Conservation (phyloP, 2,113 vertebrate genomes). For the Ciconia boyciana region DNA sequence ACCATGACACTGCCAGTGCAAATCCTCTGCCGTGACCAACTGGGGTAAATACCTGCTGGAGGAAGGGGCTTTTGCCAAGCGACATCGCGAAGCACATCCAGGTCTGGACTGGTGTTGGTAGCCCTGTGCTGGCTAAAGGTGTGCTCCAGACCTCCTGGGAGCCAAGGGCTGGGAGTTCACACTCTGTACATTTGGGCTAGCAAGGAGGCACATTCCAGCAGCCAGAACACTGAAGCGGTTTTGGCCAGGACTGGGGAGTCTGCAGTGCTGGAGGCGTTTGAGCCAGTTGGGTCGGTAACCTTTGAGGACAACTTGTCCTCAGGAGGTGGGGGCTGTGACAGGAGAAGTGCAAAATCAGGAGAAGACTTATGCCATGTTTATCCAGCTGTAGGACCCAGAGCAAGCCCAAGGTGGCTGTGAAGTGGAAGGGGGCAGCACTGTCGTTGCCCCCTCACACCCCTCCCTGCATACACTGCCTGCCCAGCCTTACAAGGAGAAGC, state of each 20-base stretch:
- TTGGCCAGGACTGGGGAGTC: background rate
- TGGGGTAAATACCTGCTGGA: background rate
- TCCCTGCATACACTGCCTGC: background rate
- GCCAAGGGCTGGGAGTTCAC: background rate
- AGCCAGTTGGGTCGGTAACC: background rate
- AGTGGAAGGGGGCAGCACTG: background rate
- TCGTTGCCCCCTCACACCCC: background rate
- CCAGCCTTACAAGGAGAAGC: background rate
- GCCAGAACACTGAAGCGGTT: accelerated
- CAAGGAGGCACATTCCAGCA: background rate
- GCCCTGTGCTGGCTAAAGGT: background rate
- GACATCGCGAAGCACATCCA: background rate
- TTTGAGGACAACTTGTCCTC: background rate
- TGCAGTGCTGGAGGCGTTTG: background rate
- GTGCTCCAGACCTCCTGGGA: background rate
- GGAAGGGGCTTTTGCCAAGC: background rate
- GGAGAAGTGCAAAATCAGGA: background rate
- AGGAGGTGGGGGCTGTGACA: background rate
- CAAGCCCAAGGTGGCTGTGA: background rate
- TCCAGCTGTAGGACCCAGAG: background rate
- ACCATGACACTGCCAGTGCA: background rate
- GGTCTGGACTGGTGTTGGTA: background rate
- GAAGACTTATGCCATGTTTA: background rate
- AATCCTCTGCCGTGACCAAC: background rate
- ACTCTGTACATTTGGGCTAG: background rate